Base-by-base conservation (phyloP, 1,140 invertebrate genomes). In the Drosophila miranda region DNA sequence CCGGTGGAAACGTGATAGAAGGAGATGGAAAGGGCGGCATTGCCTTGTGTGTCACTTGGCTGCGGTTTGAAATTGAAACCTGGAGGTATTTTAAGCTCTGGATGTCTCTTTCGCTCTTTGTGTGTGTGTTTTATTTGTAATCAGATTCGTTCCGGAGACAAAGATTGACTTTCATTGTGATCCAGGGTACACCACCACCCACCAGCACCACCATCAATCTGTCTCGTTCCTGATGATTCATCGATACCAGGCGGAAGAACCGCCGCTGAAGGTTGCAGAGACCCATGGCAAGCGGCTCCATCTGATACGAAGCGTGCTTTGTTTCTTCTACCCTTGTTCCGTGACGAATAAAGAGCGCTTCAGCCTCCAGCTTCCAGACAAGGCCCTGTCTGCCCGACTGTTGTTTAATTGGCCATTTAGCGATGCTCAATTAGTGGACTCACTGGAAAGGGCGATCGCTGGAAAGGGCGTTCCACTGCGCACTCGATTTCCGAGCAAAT, bases 21-120 rank as follows among this genome's bases (percentile, higher is more conserved):
- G 61, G 58, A 74, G 34, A 69, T 78, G 61, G 58, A 44, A 57
- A 44, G 53, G 61, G 53, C 46, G 54, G 43, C 9, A 23, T 62
- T 70, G 79, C 81, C 81, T 84, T 84, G 77, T 70, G 44, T 46
- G 77, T 61, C 81, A 84, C 82, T 84, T 81, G 80, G 55, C 41
- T 83, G 81, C 77, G 81, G 81, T 81, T 75, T 76, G 81, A 81
- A 84, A 84, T 63, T 81, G 77, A 86, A 74, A 81, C 81, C 60
- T 21, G 62, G 30, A 26, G 53, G 54, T 75, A 79, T 82, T 82
- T 82, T 70, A 75, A 82, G 74, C 59, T 66, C 71, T 75, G 53
- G 38, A 59, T 45, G 67, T 52, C 53, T 51, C 14, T 44, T 34
- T 41, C 6, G 19, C n/a, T 45, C 11, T 30, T 30, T 11, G 48